phyloP scores from a whole-genome alignment of 2,888 invertebrate genomes.

The Mimachlamys varia region DNA sequence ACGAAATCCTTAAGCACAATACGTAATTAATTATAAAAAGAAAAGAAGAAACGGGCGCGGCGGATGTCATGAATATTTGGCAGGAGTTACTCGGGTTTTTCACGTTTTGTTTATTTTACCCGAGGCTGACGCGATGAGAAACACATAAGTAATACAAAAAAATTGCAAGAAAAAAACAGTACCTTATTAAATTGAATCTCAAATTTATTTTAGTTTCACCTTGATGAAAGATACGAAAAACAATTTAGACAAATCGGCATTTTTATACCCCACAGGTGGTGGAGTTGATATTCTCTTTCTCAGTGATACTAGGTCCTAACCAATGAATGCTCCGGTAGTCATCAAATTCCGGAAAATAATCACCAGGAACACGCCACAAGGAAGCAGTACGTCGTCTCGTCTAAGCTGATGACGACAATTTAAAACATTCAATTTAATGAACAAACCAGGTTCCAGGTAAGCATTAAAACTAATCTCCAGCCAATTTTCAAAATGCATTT shows the following conservation, averaged over 20 bases:
- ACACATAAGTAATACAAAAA: background rate
- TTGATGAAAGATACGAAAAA: background rate
- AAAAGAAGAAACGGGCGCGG: background rate
- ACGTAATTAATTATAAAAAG: background rate
- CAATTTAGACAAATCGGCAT: background rate
- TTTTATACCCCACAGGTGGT: background rate
- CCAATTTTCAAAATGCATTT: conserved; percentile 31
- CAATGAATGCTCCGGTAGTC: background rate
- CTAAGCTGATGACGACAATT: background rate
- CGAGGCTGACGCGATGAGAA: background rate
- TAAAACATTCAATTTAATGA: background rate
- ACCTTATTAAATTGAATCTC: background rate
- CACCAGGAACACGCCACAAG: too few species aligned
- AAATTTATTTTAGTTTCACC: background rate
- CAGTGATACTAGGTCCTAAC: background rate
- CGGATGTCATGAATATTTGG: background rate
- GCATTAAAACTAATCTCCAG: background rate
- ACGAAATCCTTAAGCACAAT: background rate
- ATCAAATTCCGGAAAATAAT: background rate
- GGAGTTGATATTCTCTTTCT: background rate
- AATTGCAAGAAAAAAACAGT: background rate
- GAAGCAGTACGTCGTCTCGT: background rate
- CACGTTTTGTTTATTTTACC: background rate
- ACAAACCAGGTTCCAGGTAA: background rate
- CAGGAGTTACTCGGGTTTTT: background rate